phyloP scores from a whole-genome alignment of 2,113 vertebrate species.

The Megaptera novaeangliae region DNA sequence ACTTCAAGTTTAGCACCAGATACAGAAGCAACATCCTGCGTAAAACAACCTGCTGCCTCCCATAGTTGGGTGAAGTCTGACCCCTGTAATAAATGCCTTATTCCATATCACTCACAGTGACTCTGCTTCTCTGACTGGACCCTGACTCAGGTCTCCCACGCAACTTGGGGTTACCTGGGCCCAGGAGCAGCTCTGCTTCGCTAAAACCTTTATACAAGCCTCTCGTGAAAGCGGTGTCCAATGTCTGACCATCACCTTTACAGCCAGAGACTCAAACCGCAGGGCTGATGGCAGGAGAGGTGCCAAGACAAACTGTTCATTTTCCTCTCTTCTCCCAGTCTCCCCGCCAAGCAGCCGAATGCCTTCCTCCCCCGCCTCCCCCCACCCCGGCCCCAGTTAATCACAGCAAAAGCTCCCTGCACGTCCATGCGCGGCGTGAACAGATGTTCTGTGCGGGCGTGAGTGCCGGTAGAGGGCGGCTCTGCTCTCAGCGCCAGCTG shows the following conservation, averaged over 20 bases:
- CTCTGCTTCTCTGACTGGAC: background rate
- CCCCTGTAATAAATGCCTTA: background rate
- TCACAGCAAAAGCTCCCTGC: conserved; percentile 46
- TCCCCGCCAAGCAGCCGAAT: background rate
- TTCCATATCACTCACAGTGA: background rate
- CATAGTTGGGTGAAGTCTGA: background rate
- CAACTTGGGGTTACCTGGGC: background rate
- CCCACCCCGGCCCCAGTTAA: background rate
- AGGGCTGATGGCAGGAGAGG: background rate
- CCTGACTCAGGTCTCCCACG: background rate
- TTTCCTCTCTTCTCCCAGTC: background rate
- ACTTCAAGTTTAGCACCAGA: background rate
- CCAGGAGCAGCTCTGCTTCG: background rate
- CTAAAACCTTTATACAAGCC: background rate
- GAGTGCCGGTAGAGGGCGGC: background rate
- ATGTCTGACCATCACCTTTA: background rate
- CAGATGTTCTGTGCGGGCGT: conserved; percentile 66
- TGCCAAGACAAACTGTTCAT: background rate
- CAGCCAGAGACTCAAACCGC: background rate
- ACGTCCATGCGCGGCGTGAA: conserved; percentile 37
- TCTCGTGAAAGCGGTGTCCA: background rate
- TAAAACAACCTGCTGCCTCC: background rate
- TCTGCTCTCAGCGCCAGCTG: conserved; percentile 42
- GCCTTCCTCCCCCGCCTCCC: background rate
- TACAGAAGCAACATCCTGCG: background rate